Evolutionary conservation across 2,888 invertebrate genomes (phyloP).

Genomic region (Syrista parreyssii): DNA sequence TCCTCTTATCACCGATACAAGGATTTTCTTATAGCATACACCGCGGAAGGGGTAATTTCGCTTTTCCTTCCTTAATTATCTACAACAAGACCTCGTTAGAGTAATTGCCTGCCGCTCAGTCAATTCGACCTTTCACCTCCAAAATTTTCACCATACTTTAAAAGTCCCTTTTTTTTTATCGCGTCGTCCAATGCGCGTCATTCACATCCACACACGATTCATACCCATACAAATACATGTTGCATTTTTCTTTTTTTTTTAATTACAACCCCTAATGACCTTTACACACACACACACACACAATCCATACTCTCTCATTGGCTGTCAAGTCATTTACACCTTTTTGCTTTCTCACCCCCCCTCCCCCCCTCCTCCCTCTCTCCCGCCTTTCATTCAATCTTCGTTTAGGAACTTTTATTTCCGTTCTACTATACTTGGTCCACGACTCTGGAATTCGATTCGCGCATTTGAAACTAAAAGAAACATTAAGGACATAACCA

Average conservation of each 20-base stretch:
- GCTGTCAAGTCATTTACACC: not conserved
- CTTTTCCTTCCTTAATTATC: conserved; percentile 7
- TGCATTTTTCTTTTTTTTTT: conserved; percentile 8
- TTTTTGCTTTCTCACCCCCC: not conserved
- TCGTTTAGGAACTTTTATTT: conserved; percentile 14
- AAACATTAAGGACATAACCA: not conserved
- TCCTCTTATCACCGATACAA: not conserved
- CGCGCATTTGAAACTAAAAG: not conserved
- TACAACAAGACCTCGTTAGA: conserved; percentile 6
- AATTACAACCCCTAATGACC: conserved; percentile 11
- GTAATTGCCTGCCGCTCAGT: not conserved
- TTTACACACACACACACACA: not conserved
- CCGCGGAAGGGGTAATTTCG: not conserved
- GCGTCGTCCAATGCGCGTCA: not conserved
- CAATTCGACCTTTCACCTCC: not conserved
- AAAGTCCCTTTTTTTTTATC: not conserved
- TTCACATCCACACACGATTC: conserved; percentile 14
- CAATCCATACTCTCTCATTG: not conserved
- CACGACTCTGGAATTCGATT: conserved; percentile 38
- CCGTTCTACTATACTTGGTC: conserved; percentile 39
- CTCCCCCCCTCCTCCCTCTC: not conserved
- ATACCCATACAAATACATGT: conserved; percentile 24
- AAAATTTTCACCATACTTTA: not conserved
- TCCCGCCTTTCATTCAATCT: not conserved
- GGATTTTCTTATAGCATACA: not conserved